These are phyloP conservation scores for Zaprionus gabonicus DNA, from an alignment of 1,140 invertebrate species.

Conservation along the genomic window DNA sequence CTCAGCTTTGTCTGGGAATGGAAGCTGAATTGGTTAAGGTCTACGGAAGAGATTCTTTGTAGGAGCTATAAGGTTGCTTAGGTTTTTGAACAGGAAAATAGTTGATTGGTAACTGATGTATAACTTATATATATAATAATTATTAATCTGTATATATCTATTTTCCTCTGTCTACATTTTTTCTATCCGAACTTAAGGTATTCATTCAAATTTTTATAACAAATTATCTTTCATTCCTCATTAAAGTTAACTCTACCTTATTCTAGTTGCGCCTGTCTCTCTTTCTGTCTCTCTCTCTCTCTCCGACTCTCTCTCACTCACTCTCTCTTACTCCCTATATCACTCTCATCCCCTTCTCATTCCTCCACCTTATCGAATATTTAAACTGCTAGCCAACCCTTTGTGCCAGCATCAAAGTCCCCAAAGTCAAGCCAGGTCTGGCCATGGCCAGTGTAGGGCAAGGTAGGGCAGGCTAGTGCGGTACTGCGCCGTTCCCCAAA, in stretches of 20 bases:
- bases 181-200: too few species aligned
- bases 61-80: too few species aligned
- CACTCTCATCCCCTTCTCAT: background rate
- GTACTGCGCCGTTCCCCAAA: constrained; percentile 21
- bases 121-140: too few species aligned
- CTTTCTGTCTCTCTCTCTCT: too few species aligned
- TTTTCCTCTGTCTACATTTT: too few species aligned
- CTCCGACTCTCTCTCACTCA: background rate
- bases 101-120: too few species aligned
- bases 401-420: constrained; percentile 60
- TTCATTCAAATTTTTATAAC: too few species aligned
- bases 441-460: background rate
- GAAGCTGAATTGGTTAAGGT: too few species aligned
- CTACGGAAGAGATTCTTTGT: too few species aligned
- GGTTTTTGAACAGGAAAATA: too few species aligned
- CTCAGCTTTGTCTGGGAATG: background rate
- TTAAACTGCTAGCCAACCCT: constrained; percentile 44
- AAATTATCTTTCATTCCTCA: background rate
- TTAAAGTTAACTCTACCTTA: background rate
- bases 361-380: constrained; percentile 7
- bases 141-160: too few species aligned
- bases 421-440: constrained; percentile 39
- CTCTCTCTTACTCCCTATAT: background rate
- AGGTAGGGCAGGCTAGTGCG: background rate
- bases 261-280: background rate